Conservation (phyloP, 2,888 invertebrate genomes). For the Drosophila quinaria region DNA sequence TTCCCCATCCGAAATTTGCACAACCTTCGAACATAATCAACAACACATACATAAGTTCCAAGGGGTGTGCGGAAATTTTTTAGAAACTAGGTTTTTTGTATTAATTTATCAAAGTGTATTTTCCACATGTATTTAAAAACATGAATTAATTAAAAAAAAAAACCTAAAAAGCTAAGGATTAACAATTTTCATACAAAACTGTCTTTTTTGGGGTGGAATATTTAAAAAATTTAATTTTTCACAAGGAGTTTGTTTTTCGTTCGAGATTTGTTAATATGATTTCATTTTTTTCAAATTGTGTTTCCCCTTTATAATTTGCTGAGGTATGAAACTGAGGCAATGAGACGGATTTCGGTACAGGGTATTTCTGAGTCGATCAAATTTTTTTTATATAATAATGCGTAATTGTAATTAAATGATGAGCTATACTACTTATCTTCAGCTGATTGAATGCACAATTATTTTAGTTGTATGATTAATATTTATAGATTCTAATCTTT, state of each 20-base stretch:
- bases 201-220: background rate
- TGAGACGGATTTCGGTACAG: background rate
- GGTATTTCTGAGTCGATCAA: background rate
- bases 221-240: background rate
- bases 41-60: background rate
- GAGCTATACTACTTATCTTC: slow-evolving; percentile 16
- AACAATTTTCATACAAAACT: too few species aligned
- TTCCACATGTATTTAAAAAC: too few species aligned
- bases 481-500: slow-evolving; percentile 18
- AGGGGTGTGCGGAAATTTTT: too few species aligned
- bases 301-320: too few species aligned
- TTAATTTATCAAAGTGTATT: too few species aligned
- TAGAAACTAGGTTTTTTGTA: too few species aligned
- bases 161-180: too few species aligned
- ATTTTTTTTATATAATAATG: background rate
- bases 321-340: too few species aligned
- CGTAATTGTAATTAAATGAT: slow-evolving; percentile 22
- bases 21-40: slow-evolving; percentile 40
- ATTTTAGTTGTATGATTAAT: background rate
- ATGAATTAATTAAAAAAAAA: too few species aligned
- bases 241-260: background rate
- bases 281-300: background rate
- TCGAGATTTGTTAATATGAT: background rate
- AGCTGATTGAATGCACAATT: slow-evolving; percentile 13
- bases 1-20: slow-evolving; percentile 19